These are phyloP conservation scores for Onychomys leucogaster DNA, from an alignment of 2,797 vertebrate species.

Conservation along the genomic window DNA sequence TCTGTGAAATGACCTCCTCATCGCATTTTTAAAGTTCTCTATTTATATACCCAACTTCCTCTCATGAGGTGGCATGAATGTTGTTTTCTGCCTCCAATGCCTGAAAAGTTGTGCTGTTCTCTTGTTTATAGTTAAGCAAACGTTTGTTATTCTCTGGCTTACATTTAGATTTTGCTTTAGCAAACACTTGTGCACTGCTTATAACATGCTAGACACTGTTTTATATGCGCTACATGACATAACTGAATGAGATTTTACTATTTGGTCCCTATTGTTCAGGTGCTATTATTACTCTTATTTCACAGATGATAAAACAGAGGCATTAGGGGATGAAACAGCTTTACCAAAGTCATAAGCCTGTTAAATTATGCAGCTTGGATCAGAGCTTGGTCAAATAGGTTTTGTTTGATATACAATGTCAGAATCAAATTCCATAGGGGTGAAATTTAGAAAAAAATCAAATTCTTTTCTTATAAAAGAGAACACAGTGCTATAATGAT, in stretches of 20 bases:
- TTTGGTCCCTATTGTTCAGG: neutral
- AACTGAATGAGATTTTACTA: slow-evolving; percentile 23
- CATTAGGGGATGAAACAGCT: neutral
- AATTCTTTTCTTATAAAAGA: neutral
- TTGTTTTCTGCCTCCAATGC: neutral
- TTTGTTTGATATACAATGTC: slow-evolving; percentile 7
- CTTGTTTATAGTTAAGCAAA: neutral
- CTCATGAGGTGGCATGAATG: neutral
- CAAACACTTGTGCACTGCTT: neutral
- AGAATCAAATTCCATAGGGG: slow-evolving; percentile 2
- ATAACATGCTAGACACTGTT: neutral
- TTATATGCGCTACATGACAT: neutral
- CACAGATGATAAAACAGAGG: neutral
- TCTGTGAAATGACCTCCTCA: too few species aligned
- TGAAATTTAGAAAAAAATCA: neutral
- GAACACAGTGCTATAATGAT: neutral
- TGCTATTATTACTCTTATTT: neutral
- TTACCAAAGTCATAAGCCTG: neutral
- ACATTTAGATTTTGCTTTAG: slow-evolving; percentile 48
- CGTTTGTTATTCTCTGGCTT: neutral
- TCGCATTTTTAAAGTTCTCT: neutral
- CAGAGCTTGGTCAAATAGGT: neutral
- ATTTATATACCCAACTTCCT: neutral
- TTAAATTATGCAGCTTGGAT: neutral
- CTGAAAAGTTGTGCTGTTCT: neutral